These are phyloP conservation scores for Vipera ursinii DNA, from an alignment of 2,797 vertebrate genomes.

Conservation along the genomic window DNA sequence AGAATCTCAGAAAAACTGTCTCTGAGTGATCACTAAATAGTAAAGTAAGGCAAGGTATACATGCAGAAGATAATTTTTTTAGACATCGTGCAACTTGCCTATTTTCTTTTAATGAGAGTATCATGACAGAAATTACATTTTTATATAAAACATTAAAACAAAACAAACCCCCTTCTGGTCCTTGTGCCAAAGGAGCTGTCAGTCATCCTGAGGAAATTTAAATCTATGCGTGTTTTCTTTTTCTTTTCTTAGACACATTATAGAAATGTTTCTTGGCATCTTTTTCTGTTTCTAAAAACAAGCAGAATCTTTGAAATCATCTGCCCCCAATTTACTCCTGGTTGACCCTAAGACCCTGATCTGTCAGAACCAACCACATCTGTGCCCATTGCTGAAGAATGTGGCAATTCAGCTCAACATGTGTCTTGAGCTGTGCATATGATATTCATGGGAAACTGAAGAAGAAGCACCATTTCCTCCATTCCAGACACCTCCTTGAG, in stretches of 20 bases:
- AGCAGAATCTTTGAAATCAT: conserved; percentile 79
- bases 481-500: conserved; percentile 67
- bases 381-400: conserved; percentile 77
- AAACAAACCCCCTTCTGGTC: conserved; percentile 5
- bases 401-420: conserved; percentile 69
- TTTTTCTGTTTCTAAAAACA: conserved; percentile 72
- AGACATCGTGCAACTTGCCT: conserved; percentile 1
- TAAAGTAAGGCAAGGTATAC: conserved; percentile 10
- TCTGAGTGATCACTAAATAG: conserved; percentile 1
- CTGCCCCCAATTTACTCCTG: conserved; percentile 95
- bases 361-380: conserved; percentile 79
- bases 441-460: conserved; percentile 75
- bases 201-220: conserved; percentile 51
- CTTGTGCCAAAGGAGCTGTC: conserved; percentile 44
- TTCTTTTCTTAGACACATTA: conserved; percentile 68
- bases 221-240: conserved; percentile 48
- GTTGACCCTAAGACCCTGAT: conserved; percentile 86
- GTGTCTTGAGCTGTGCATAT: conserved; percentile 70
- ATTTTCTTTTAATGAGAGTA: conserved; percentile 43
- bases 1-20: conserved; percentile 4
- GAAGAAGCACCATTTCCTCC: conserved; percentile 68
- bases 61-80: conserved; percentile 16
- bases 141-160: conserved; percentile 12
- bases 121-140: conserved; percentile 46
- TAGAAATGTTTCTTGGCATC: conserved; percentile 65